Percentiles rank a stretch among this genome's conserved stretches.
These are phyloP conservation scores for Mythimna ferrago DNA, from an alignment of 2,888 invertebrate genomes.

Conservation along the genomic window DNA sequence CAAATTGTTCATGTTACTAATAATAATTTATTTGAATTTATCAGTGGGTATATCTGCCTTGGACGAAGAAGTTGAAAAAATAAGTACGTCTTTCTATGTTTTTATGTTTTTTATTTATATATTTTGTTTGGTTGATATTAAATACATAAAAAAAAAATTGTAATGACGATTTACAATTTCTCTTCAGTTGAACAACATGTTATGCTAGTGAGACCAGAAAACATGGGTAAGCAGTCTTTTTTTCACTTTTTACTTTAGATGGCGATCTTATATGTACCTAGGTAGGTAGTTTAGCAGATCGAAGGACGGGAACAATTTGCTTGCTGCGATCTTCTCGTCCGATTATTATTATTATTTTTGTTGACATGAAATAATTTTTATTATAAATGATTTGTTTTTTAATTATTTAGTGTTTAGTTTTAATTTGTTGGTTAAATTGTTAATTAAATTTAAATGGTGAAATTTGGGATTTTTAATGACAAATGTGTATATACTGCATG, in stretches of 20 bases:
- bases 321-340: too few relatives aligned
- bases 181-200: constrained; percentile 72
- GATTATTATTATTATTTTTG: too few relatives aligned
- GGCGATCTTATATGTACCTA: background rate
- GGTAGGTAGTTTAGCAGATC: too few relatives aligned
- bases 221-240: constrained; percentile 55
- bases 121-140: background rate
- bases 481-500: too few relatives aligned
- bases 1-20: background rate
- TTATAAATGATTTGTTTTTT: too few relatives aligned
- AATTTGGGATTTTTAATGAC: too few relatives aligned
- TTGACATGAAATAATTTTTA: too few relatives aligned
- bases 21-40: background rate
- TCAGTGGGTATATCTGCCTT: constrained; percentile 74
- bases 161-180: constrained; percentile 8
- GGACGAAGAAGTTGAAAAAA: constrained; percentile 83
- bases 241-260: background rate
- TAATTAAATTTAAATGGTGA: too few relatives aligned
- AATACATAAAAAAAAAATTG: background rate
- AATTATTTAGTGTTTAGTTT: too few relatives aligned
- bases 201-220: constrained; percentile 53
- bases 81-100: constrained; percentile 70
- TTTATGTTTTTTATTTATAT: too few relatives aligned
- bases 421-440: too few relatives aligned
- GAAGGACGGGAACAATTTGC: too few relatives aligned